Evolutionary conservation across 2,888 invertebrate genomes (phyloP), one percentile per base, ranked within the genome.

Genomic region (Cantharis flavilabris): DNA sequence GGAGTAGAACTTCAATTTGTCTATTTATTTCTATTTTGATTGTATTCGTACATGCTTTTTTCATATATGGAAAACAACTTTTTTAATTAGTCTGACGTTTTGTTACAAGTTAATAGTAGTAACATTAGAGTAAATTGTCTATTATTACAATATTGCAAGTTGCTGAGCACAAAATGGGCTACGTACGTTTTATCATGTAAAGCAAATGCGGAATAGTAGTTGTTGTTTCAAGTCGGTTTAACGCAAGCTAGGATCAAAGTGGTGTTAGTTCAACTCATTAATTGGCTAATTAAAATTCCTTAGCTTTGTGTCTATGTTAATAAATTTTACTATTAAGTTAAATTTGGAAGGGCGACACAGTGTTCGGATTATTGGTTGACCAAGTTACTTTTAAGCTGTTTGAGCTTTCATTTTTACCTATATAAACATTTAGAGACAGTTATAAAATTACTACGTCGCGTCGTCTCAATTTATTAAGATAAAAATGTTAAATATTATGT

Each of bases 261-360:
- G 71, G 78, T 71, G 73, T 73, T 76, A 71, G 73, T 72, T 70
- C 69, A 67, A 33, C 70, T 78, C 78, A 80, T 78, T 78, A 80
- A 80, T 78, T 78, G 76, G 71, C 71, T 78, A 76, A 80, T 80
- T 80, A 80, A 80, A 80, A 80, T 77, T 80, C 78, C 76, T 76
- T 78, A 64, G 73, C 72, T 70, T 72, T 73, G 73, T 73, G 28
- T 18, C 67, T 33, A 72, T 69, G 72, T 73, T 70, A 71, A 75
- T 75, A 75, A 80, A 76, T 63, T 62, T 72, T 18, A 67, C 71
- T 73, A 76, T 72, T 73, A 79, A 76, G 71, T 49, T 71, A 33
- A 33, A 18, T 23, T 18, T 62, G 62, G 26, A 26, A 71, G 14
- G 69, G 75, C 33, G 65, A 18, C 49, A 49, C n/a, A n/a, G n/a